Evolutionary conservation across 2,888 invertebrate species (phyloP).

Genomic region (Drosophila mimica): DNA sequence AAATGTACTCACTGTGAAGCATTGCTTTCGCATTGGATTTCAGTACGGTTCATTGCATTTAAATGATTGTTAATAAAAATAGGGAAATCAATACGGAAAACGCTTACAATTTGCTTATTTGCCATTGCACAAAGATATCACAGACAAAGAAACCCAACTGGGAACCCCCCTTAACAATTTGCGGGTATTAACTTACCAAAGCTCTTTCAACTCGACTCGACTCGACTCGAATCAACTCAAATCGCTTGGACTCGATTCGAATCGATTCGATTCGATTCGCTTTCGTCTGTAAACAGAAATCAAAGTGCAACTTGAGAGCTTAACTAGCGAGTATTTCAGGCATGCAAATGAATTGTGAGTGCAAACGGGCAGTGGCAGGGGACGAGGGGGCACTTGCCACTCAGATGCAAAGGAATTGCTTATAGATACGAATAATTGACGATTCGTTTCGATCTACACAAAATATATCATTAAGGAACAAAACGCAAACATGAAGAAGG

Average conservation of each 20-base stretch:
- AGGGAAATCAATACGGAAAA: slow-evolving; percentile 68
- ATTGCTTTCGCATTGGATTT: slow-evolving; percentile 54
- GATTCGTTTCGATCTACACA: not conserved
- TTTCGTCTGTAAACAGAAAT: slow-evolving; percentile 26
- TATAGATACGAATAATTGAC: slow-evolving; percentile 19
- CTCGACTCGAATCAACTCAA: not conserved
- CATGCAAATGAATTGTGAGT: slow-evolving; percentile 22
- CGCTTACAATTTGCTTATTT: slow-evolving; percentile 41
- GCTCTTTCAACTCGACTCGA: slow-evolving; percentile 3
- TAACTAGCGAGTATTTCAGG: slow-evolving; percentile 1
- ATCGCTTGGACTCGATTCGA: not conserved
- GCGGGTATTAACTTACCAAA: slow-evolving; percentile 49
- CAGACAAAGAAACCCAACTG: not conserved
- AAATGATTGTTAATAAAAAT: slow-evolving; percentile 78
- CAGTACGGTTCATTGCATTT: slow-evolving; percentile 77
- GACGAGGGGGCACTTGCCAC: too few relatives aligned
- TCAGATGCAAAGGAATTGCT: not conserved
- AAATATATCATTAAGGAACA: not conserved
- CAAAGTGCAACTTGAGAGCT: slow-evolving; percentile 32
- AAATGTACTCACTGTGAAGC: slow-evolving; percentile 18
- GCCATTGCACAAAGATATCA: slow-evolving; percentile 12
- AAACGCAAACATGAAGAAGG: not conserved
- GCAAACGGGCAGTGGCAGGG: too few relatives aligned
- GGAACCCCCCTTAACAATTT: slow-evolving; percentile 26
- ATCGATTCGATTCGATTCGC: not conserved